phyloP scores from a whole-genome alignment of 2,113 vertebrate species.

The Microtus richardsoni region DNA sequence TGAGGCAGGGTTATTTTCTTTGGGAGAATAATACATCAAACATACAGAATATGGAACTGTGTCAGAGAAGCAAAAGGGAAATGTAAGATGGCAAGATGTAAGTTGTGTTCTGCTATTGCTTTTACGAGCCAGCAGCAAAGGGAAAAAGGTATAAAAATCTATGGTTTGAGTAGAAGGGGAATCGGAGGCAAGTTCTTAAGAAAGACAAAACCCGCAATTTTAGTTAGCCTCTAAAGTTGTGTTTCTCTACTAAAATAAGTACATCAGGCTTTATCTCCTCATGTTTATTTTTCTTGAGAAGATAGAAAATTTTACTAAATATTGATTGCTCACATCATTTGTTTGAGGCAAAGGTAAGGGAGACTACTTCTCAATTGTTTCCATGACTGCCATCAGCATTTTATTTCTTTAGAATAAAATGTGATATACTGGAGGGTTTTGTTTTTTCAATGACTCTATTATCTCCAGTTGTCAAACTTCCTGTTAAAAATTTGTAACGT shows the following conservation, averaged over 20 bases:
- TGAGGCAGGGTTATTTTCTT: constrained; percentile 64
- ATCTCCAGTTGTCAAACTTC: neutral
- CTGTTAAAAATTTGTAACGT: neutral
- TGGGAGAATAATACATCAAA: constrained; percentile 67
- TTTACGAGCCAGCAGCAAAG: constrained; percentile 51
- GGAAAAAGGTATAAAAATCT: constrained; percentile 40
- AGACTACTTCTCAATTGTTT: neutral
- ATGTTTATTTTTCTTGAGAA: neutral
- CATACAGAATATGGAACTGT: neutral
- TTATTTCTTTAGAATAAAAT: neutral
- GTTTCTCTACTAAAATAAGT: constrained; percentile 41
- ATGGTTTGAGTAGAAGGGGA: constrained; percentile 19
- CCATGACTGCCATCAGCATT: neutral
- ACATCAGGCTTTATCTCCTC: neutral
- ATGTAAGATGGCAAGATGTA: accelerated
- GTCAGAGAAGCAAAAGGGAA: constrained; percentile 1
- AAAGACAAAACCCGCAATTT: constrained; percentile 54
- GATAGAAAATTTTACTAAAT: neutral
- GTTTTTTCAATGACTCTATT: neutral
- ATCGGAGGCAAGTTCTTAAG: constrained; percentile 15
- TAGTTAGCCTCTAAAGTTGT: constrained; percentile 44
- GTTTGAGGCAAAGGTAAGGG: neutral
- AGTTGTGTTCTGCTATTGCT: constrained; percentile 59
- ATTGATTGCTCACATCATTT: neutral
- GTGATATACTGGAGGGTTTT: neutral